These are phyloP conservation scores for Trichomalopsis sarcophagae DNA, from an alignment of 1,140 invertebrate species.

Conservation along the genomic window DNA sequence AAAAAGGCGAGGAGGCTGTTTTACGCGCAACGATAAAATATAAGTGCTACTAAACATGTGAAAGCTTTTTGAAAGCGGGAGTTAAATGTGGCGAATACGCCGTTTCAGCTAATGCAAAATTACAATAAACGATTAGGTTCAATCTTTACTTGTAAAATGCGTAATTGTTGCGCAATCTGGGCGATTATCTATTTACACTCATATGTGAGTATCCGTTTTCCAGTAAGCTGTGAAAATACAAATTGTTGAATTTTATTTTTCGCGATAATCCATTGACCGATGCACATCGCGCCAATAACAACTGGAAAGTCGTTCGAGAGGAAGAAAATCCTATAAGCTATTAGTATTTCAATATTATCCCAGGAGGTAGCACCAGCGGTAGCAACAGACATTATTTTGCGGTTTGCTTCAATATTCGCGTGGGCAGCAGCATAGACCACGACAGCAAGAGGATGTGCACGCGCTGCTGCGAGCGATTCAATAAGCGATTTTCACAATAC, in stretches of 20 bases:
- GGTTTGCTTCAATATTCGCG: conserved; percentile 49
- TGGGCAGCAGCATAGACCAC: neutral
- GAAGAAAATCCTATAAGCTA: conserved; percentile 1
- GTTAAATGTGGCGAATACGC: conserved; percentile 10
- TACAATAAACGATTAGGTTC: neutral
- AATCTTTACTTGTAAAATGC: no score
- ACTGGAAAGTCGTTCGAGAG: conserved; percentile 28
- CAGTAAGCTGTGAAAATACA: no score
- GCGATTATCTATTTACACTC: no score
- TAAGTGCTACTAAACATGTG: conserved; percentile 46
- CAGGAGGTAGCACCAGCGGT: neutral
- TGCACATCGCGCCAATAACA: conserved; percentile 13
- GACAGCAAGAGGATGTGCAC: neutral
- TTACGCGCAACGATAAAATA: conserved; percentile 50
- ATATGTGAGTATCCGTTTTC: no score
- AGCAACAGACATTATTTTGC: conserved; percentile 38
- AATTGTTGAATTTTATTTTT: neutral
- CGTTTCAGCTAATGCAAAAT: conserved; percentile 13
- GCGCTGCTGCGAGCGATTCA: conserved; percentile 10
- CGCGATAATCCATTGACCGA: neutral
- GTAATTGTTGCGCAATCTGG: no score
- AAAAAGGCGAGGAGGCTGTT: conserved; percentile 23
- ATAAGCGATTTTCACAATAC: conserved; percentile 43
- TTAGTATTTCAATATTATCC: conserved; percentile 36
- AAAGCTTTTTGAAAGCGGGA: conserved; percentile 46